Base-by-base conservation (phyloP, 2,113 vertebrate genomes). In the Chionis minor region DNA sequence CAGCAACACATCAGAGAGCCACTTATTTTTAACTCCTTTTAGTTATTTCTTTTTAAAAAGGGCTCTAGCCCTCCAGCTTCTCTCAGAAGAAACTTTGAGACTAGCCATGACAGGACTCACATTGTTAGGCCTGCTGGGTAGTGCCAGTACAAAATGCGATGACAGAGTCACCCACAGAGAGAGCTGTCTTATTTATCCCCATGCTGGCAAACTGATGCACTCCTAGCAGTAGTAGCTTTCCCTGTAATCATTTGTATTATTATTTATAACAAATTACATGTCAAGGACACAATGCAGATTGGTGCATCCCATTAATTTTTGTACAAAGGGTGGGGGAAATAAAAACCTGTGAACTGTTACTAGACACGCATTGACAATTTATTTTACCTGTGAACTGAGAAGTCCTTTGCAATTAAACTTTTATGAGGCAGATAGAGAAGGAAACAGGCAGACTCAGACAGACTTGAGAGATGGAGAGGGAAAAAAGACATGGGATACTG, bases 181-280 rank as follows among this genome's bases (percentile, higher is more conserved):
- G 44, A 97, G 55, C 85, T 95, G 92, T 97, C 97, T 95, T 97
- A 96, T 96, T 97, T 94, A 97, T 97, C 58, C 72, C 88, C 83
- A 54, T 91, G 81, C 54, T 79, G 44, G 85, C 77, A 96, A 96
- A 96, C 89, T 77, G 94, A 97, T 96, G 88, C n/a, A 88, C 75
- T 97, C 90, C 79, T 94, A 96, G 77, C 72, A 77, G 70, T 92
- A 91, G 79, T 80, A 77, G 89, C 38, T 79, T 89, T 93, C 61
- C 28, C 70, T 73, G 45, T 94, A 96, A 97, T 97, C 35, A 96
- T 97, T 97, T 97, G 92, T 97, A 96, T 94, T 97, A 95, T 97
- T 97, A 97, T 97, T 96, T 97, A 73, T 92, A 95, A 96, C 91
- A 97, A 96, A 97, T 97, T 96, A 66, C 49, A 23, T 79, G 87